Percentiles rank a stretch among this genome's conserved stretches.
Conservation (phyloP, 1,140 invertebrate genomes). For the Drosophila simulans region DNA sequence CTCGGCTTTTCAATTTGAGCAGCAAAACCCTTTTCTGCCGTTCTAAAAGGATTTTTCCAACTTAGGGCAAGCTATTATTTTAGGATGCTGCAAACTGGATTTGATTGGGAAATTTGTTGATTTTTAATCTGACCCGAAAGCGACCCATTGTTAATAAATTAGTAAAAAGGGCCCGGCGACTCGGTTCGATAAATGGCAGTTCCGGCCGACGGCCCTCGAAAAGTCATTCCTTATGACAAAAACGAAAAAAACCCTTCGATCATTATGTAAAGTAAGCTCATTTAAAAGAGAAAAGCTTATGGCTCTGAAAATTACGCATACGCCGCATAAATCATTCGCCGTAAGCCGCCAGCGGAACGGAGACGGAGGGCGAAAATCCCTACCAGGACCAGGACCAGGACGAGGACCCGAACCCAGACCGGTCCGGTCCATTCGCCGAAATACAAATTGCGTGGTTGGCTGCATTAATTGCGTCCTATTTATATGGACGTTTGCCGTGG, state of each 20-base stretch:
- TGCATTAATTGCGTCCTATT: conserved; percentile 63
- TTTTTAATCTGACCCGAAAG: conserved; percentile 65
- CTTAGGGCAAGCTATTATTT: conserved; percentile 59
- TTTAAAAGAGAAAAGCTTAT: conserved; percentile 41
- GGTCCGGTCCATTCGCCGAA: not conserved
- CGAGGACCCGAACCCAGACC: no score
- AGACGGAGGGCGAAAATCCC: not conserved
- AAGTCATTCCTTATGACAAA: conserved; percentile 10
- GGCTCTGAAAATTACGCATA: conserved; percentile 58
- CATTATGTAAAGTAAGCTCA: conserved; percentile 42
- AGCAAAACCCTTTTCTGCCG: conserved; percentile 12
- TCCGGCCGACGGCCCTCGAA: not conserved
- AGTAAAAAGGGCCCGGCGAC: conserved; percentile 24
- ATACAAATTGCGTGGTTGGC: conserved; percentile 62
- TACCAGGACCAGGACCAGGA: not conserved
- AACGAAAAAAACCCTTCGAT: conserved; percentile 23
- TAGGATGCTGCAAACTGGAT: conserved; percentile 65
- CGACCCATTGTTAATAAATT: conserved; percentile 54
- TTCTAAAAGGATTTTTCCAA: conserved; percentile 24
- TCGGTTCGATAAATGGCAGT: not conserved
- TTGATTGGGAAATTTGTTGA: conserved; percentile 75
- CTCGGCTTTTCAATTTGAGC: conserved; percentile 4
- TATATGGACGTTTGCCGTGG: conserved; percentile 42
- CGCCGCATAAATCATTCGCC: conserved; percentile 65
- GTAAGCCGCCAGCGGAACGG: conserved; percentile 42